These are phyloP conservation scores for Morpho helenor DNA, from an alignment of 2,888 invertebrate species.

Conservation along the genomic window DNA sequence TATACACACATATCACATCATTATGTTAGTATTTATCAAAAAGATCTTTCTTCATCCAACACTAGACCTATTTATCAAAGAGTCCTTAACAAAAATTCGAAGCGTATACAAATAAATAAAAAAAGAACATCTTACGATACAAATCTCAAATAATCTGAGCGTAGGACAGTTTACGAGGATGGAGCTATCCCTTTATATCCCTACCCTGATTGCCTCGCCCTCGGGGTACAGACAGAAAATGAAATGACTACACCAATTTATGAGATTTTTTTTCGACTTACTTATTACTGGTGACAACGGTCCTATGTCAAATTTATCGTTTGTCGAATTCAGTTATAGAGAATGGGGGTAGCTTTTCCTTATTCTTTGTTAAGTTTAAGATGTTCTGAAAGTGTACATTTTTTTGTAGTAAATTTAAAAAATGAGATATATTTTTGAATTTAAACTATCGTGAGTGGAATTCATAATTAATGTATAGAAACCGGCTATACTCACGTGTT, in stretches of 20 bases:
- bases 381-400: background rate
- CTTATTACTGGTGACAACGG: conserved; percentile 24
- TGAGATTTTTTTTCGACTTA: conserved; percentile 21
- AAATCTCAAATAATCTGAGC: conserved; percentile 64
- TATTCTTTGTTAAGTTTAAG: conserved; percentile 6
- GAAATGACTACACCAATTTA: conserved; percentile 26
- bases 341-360: conserved; percentile 16
- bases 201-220: conserved; percentile 65
- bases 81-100: background rate
- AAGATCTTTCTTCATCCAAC: background rate
- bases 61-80: background rate
- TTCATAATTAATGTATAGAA: no score
- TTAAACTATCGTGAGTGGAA: no score
- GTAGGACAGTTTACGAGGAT: conserved; percentile 67
- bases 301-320: conserved; percentile 27
- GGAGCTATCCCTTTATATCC: conserved; percentile 69
- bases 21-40: no score
- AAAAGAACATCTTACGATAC: conserved; percentile 43
- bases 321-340: conserved; percentile 23
- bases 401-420: background rate
- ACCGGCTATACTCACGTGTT: no score
- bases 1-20: no score
- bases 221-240: conserved; percentile 45
- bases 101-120: conserved; percentile 26
- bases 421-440: no score